Conservation (phyloP, 2,888 invertebrate species). For the Barypeithes pellucidus region DNA sequence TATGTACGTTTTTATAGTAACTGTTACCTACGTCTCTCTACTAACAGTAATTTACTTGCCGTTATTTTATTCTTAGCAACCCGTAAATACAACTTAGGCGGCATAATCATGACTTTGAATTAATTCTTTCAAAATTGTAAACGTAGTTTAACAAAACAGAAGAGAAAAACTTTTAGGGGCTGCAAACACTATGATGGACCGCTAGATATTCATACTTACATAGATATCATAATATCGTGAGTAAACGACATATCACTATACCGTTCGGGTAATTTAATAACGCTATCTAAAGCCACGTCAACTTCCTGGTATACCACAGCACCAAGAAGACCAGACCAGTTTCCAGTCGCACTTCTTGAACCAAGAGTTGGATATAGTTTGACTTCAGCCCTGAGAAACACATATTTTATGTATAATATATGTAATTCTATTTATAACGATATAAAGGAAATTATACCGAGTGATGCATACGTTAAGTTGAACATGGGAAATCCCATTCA, state of each 20-base stretch:
- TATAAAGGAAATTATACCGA: neutral
- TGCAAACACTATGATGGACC: no score
- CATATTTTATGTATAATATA: neutral
- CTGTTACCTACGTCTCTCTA: no score
- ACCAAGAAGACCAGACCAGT: conserved; percentile 77
- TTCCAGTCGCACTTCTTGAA: conserved; percentile 70
- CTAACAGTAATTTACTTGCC: no score
- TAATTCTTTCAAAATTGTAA: no score
- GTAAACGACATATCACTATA: conserved; percentile 76
- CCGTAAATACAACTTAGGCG: no score
- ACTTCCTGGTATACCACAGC: conserved; percentile 74
- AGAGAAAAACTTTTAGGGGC: no score
- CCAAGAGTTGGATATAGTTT: conserved; percentile 65
- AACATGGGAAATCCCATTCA: no score
- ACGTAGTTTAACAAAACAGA: no score
- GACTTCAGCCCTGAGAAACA: conserved; percentile 50
- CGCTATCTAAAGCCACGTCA: conserved; percentile 76
- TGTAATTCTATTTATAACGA: neutral
- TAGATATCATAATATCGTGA: conserved; percentile 76
- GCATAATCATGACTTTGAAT: no score
- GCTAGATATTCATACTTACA: conserved; percentile 71
- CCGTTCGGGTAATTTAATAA: conserved; percentile 73
- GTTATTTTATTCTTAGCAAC: no score
- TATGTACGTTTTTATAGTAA: no score
- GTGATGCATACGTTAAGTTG: no score